phyloP scores from a whole-genome alignment of 2,113 vertebrate genomes.

The Callionymus lyra region DNA sequence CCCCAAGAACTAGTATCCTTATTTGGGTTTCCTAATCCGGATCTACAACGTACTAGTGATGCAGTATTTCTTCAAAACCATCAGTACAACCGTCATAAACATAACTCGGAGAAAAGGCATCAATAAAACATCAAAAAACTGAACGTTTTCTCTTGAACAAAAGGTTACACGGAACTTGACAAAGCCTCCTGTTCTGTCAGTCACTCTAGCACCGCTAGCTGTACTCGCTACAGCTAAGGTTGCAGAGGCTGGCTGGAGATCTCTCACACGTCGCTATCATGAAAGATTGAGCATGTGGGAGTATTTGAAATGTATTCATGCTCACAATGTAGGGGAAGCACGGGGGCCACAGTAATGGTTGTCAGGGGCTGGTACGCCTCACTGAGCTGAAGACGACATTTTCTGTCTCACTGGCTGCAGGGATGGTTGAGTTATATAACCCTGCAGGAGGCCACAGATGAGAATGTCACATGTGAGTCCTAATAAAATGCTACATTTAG shows the following conservation, averaged over 20 bases:
- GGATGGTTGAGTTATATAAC: constrained; percentile 5
- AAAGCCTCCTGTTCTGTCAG: constrained; percentile 18
- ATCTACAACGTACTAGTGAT: no score
- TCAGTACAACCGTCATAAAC: no score
- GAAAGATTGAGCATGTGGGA: constrained; percentile 47
- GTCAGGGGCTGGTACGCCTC: constrained; percentile 6
- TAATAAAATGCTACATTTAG: constrained; percentile 6
- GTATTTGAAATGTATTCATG: constrained; percentile 3
- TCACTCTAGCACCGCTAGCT: constrained; percentile 26
- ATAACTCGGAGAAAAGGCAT: no score
- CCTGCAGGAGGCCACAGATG: neutral
- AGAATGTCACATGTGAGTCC: constrained; percentile 6
- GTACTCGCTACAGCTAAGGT: constrained; percentile 28
- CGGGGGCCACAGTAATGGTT: constrained; percentile 6
- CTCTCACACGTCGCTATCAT: constrained; percentile 52
- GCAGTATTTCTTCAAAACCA: no score
- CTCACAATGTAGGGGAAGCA: constrained; percentile 1
- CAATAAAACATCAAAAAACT: no score
- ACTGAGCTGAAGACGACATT: constrained; percentile 10
- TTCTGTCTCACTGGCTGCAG: constrained; percentile 5
- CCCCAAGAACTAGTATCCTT: no score
- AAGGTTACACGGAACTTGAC: neutral
- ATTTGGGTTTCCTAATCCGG: no score
- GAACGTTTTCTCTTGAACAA: neutral
- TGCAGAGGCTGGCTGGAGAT: constrained; percentile 41